phyloP scores from a whole-genome alignment of 2,113 vertebrate species.

The Octodon degus region DNA sequence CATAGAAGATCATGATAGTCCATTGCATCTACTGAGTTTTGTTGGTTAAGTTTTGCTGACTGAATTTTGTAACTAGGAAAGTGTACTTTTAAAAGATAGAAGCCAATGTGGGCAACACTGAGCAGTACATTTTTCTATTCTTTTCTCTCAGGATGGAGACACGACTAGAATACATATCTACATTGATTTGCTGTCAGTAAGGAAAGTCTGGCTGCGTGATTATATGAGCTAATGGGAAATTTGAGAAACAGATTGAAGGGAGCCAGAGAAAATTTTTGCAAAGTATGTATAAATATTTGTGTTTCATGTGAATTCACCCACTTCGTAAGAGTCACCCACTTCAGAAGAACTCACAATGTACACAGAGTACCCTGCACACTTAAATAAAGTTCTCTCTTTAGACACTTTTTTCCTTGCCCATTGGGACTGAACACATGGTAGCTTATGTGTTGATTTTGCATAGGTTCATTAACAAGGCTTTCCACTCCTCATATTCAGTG shows the following conservation, averaged over 20 bases:
- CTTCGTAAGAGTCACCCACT: not conserved
- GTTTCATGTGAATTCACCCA: not conserved
- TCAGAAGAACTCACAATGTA: not conserved
- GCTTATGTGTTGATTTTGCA: rapidly evolving
- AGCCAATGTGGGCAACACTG: not conserved
- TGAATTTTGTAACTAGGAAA: not conserved
- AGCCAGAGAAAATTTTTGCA: not conserved
- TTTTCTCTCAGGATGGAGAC: not conserved
- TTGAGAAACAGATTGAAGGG: not conserved
- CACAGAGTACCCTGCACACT: not conserved
- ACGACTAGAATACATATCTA: not conserved
- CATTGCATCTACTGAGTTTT: not conserved
- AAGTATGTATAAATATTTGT: not conserved
- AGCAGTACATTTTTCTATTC: not conserved
- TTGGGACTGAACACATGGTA: not conserved
- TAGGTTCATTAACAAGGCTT: no score
- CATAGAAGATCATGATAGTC: not conserved
- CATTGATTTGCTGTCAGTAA: not conserved
- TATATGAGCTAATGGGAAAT: not conserved
- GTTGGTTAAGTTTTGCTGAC: not conserved
- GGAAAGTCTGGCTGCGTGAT: not conserved
- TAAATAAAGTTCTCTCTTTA: not conserved
- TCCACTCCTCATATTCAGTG: not conserved
- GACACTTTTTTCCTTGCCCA: not conserved
- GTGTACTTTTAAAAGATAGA: not conserved